Evolutionary conservation across 2,797 vertebrate genomes (phyloP), one percentile per base, ranked within the genome.

Genomic region (Podarcis lilfordi): DNA sequence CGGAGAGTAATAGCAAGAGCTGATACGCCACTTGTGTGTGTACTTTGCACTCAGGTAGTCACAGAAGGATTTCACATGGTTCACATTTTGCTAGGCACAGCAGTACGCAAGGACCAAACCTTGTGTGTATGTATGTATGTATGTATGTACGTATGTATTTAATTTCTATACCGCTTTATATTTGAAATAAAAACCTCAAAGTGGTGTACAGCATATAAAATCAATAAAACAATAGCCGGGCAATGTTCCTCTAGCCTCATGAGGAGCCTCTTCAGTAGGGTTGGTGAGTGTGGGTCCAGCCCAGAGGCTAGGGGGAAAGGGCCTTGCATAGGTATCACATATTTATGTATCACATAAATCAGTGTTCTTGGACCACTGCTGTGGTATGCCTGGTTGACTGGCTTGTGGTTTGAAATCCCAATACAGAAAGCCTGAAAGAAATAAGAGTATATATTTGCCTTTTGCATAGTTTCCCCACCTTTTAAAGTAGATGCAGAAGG

Each of bases 401-500:
- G 25, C 45, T 64, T 85, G 50, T 61, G 59, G 40, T 9, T 75
- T 29, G 66, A 85, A 66, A 11, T 37, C n/a, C 6, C 45, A 75
- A 29, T 43, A 27, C 61, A 81, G 11, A 75, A 69, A 85, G 43
- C 10, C 2, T 61, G 11, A 29, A 64, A 68, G 37, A 8, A 68
- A 27, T 32, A 17, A 27, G 27, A 29, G 29, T 8, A 45, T 29
- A 7, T 27, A 23, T 74, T 40, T 37, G 11, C 40, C 45, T 76
- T 45, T 45, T 59, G 50, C 19, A 68, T 43, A 32, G 27, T 61
- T 32, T 17, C 40, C 13, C 2, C 32, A 21, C 29, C 32, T 45
- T 81, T 81, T 64, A 80, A 89, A 80, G 6, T 17, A 66, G 71
- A 77, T 74, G 43, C 74, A 84, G 74, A 76, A 74, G 27, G 9